Conservation (phyloP, 2,113 vertebrate species). For the Bambusicola thoracicus region DNA sequence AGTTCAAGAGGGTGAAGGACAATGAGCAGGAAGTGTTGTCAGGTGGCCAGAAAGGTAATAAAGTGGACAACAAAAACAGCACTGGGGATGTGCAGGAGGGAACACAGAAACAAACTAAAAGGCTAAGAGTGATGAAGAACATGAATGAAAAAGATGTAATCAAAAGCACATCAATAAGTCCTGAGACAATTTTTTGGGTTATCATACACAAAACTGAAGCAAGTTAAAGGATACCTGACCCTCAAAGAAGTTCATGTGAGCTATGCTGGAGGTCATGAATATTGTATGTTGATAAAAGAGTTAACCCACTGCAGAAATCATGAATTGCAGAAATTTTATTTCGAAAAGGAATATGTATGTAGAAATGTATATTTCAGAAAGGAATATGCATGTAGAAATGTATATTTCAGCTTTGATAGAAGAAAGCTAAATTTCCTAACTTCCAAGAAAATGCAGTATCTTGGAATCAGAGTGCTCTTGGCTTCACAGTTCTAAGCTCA, state of each 20-base stretch:
- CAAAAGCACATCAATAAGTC: not conserved
- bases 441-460: not conserved
- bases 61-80: not conserved
- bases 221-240: not conserved
- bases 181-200: not conserved
- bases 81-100: not conserved
- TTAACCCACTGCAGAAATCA: not conserved
- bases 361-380: not conserved
- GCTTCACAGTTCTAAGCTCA: not conserved
- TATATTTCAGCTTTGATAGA: not conserved
- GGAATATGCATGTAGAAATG: not conserved
- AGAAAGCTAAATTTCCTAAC: not conserved
- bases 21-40: not conserved
- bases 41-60: not conserved
- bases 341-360: not conserved
- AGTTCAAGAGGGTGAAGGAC: not conserved
- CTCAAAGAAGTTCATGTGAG: not conserved
- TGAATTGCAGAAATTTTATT: not conserved
- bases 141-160: not conserved
- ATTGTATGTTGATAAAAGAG: not conserved
- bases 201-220: not conserved
- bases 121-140: not conserved
- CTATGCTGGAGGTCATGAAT: not conserved
- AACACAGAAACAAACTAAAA: not conserved
- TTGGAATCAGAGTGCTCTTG: not conserved